Evolutionary conservation across 2,888 invertebrate species (phyloP).

Genomic region (Congeria kusceri): DNA sequence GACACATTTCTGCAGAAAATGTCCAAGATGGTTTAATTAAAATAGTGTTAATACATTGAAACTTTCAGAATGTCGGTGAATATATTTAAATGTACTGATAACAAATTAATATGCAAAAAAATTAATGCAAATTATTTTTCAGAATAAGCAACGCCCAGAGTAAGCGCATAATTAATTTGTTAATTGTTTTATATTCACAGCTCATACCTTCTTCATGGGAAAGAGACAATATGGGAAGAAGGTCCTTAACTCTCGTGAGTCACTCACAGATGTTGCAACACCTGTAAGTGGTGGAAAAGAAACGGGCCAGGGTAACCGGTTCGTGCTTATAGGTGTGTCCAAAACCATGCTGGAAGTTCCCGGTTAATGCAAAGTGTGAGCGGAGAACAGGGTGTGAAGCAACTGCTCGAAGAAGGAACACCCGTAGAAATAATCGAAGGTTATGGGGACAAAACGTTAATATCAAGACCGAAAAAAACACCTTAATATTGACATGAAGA

Average conservation of each 20-base stretch:
- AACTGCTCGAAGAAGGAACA: constrained; percentile 12
- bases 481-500: constrained; percentile 24
- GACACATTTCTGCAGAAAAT: too few species aligned
- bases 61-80: too few species aligned
- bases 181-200: too few species aligned
- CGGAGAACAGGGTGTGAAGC: constrained; percentile 10
- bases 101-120: too few species aligned
- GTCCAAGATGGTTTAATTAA: too few species aligned
- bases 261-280: constrained; percentile 5
- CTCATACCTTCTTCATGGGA: too few species aligned
- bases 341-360: constrained; percentile 6
- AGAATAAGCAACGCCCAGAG: too few species aligned
- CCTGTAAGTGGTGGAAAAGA: constrained; percentile 18
- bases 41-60: too few species aligned
- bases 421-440: constrained; percentile 29
- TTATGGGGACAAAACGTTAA: constrained; percentile 27
- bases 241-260: constrained; percentile 15
- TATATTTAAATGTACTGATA: too few species aligned
- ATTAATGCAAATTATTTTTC: too few species aligned
- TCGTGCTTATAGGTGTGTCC: constrained; percentile 10
- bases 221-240: constrained; percentile 15
- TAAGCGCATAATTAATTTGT: too few species aligned
- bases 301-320: constrained; percentile 14
- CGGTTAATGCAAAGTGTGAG: constrained; percentile 19
- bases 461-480: constrained; percentile 26